Evolutionary conservation across 2,113 vertebrate genomes (phyloP).

Genomic region (Plectropomus leopardus): DNA sequence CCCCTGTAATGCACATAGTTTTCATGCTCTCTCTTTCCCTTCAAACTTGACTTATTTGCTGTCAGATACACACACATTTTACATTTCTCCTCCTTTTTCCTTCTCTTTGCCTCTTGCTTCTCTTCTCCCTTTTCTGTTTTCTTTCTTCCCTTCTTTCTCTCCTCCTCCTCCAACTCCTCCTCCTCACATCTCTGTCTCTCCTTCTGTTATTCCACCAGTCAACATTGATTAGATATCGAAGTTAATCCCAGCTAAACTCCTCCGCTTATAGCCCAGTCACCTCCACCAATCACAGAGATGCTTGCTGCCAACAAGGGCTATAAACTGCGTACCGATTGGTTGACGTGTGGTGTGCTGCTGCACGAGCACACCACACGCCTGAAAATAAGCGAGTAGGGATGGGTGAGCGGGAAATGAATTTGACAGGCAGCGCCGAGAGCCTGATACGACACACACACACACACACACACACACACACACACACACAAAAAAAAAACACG

Average conservation of each 20-base stretch:
- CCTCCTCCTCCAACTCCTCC: background rate
- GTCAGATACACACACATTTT: background rate
- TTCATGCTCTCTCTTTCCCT: conserved; percentile 22
- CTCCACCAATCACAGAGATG: conserved; percentile 45
- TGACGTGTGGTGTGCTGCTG: background rate
- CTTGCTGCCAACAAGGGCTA: conserved; percentile 18
- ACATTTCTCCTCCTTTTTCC: background rate
- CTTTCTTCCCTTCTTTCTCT: background rate
- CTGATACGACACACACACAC: background rate
- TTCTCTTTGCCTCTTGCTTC: background rate
- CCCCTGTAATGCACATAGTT: conserved; percentile 1
- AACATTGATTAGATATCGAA: conserved; percentile 73
- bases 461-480: too few relatives aligned
- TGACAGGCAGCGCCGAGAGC: conserved; percentile 53
- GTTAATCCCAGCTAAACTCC: conserved; percentile 75
- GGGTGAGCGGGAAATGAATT: conserved; percentile 57
- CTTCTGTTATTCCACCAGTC: conserved; percentile 64
- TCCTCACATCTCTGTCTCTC: background rate
- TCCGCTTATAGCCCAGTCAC: conserved; percentile 42
- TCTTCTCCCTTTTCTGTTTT: background rate
- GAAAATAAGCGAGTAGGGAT: conserved; percentile 36
- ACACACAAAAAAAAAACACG: background rate
- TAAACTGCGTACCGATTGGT: conserved; percentile 34
- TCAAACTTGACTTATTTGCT: conserved; percentile 24
- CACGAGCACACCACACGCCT: conserved; percentile 17